phyloP scores from a whole-genome alignment of 2,797 vertebrate species.

The Kryptopterus vitreolus region DNA sequence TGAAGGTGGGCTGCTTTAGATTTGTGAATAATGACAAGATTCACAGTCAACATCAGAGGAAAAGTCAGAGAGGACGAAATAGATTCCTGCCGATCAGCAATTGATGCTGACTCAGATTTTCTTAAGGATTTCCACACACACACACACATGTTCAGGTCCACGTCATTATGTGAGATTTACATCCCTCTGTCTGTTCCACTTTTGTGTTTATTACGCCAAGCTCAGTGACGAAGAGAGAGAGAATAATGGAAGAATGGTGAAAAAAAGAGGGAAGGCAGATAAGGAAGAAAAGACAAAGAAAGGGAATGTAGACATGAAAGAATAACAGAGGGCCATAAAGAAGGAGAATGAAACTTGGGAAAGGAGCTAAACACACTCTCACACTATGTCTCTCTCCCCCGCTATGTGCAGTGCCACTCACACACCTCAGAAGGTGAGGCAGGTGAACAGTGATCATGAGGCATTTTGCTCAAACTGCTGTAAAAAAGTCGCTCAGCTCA shows the following conservation, averaged over 20 bases:
- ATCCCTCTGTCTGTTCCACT: background rate
- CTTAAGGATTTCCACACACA: background rate
- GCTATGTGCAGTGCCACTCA: conserved; percentile 83
- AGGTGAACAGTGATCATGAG: conserved; percentile 78
- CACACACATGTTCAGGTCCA: background rate
- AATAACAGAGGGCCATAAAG: background rate
- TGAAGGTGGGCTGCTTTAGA: background rate
- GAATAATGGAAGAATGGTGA: background rate
- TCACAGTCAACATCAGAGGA: background rate
- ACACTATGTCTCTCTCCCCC: conserved; percentile 4
- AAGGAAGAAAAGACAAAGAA: no score
- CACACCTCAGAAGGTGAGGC: conserved; percentile 87
- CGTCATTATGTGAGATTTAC: background rate
- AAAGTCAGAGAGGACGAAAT: background rate
- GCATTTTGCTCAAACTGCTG: conserved; percentile 97
- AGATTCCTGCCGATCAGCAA: background rate
- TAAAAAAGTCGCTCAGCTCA: conserved; percentile 94
- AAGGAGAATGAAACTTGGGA: no score
- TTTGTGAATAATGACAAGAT: background rate
- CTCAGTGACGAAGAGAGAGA: background rate
- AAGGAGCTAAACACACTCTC: background rate
- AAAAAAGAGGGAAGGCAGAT: background rate
- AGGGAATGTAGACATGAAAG: background rate
- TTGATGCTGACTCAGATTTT: background rate
- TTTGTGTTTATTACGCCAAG: background rate